Evolutionary conservation across 2,888 invertebrate species (phyloP).

Genomic region (Drosophila falleni): DNA sequence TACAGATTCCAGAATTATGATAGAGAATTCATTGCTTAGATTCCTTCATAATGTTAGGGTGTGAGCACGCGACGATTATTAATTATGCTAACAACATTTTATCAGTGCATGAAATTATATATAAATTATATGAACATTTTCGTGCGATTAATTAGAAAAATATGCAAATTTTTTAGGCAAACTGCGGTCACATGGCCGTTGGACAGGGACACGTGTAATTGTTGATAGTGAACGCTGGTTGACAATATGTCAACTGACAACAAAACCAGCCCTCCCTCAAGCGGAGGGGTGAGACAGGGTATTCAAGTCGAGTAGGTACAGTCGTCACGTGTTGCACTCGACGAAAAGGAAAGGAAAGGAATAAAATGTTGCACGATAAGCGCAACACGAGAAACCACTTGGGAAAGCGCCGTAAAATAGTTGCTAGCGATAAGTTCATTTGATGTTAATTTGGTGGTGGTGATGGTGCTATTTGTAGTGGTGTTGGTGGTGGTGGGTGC

Average conservation of each 20-base stretch:
- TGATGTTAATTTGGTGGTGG: slow-evolving; percentile 72
- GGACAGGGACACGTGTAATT: slow-evolving; percentile 78
- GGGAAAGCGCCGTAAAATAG: slow-evolving; percentile 79
- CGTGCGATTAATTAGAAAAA: slow-evolving; percentile 83
- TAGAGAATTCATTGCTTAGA: background rate
- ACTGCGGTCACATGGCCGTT: slow-evolving; percentile 49
- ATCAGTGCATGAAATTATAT: slow-evolving; percentile 45
- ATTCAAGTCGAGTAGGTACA: slow-evolving; percentile 47
- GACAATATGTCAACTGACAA: slow-evolving; percentile 83
- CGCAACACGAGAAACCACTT: slow-evolving; percentile 78
- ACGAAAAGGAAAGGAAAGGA: slow-evolving; percentile 15
- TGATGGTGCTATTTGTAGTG: slow-evolving; percentile 12
- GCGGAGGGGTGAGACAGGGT: slow-evolving; percentile 16
- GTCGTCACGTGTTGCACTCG: slow-evolving; percentile 73
- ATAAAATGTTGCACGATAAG: slow-evolving; percentile 55
- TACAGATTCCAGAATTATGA: slow-evolving; percentile 2
- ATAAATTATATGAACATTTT: slow-evolving; percentile 59
- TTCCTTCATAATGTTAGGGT: slow-evolving; percentile 19
- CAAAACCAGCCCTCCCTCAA: slow-evolving; percentile 49
- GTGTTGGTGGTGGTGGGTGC: slow-evolving; percentile 54
- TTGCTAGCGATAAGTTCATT: slow-evolving; percentile 77
- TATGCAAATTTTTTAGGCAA: slow-evolving; percentile 79
- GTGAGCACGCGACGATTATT: slow-evolving; percentile 74
- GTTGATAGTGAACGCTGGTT: slow-evolving; percentile 71
- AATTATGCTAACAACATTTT: slow-evolving; percentile 68